Evolutionary conservation across 1,140 invertebrate genomes (phyloP).

Genomic region (Euglossa dilemma): DNA sequence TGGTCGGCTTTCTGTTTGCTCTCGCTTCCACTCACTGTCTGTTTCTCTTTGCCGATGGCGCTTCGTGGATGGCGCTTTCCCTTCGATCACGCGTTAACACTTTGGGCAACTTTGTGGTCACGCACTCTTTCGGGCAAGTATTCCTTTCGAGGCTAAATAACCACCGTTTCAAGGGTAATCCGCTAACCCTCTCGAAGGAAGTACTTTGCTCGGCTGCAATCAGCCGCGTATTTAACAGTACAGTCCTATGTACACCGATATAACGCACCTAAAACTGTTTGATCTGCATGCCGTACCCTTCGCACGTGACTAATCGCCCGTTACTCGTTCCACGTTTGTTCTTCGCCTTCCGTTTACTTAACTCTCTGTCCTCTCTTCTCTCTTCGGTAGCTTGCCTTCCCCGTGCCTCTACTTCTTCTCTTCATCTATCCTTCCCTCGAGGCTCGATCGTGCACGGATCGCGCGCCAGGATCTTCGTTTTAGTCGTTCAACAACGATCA

Average conservation of each 20-base stretch:
- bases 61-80: neutral
- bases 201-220: neutral
- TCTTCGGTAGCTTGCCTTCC: neutral
- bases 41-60: neutral
- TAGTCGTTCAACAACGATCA: neutral
- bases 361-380: neutral
- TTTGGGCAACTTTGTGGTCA: neutral
- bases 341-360: conserved; percentile 18
- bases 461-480: conserved; percentile 4
- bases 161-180: too few species aligned
- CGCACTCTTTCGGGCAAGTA: neutral
- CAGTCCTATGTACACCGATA: neutral
- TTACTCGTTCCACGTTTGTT: neutral
- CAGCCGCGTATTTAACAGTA: conserved; percentile 7
- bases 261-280: conserved; percentile 17
- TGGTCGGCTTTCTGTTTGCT: neutral
- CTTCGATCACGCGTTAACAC: neutral
- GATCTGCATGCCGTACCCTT: conserved; percentile 20
- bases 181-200: neutral
- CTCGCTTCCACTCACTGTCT: conserved; percentile 45
- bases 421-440: neutral
- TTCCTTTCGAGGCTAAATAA: conserved; percentile 22
- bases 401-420: neutral
- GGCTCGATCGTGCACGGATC: conserved; percentile 16
- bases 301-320: conserved; percentile 27